A percentile compares a stretch with the other conserved stretches of the same genome.
phyloP scores from a whole-genome alignment of 2,888 invertebrate genomes.

The Shargacucullia verbasci region DNA sequence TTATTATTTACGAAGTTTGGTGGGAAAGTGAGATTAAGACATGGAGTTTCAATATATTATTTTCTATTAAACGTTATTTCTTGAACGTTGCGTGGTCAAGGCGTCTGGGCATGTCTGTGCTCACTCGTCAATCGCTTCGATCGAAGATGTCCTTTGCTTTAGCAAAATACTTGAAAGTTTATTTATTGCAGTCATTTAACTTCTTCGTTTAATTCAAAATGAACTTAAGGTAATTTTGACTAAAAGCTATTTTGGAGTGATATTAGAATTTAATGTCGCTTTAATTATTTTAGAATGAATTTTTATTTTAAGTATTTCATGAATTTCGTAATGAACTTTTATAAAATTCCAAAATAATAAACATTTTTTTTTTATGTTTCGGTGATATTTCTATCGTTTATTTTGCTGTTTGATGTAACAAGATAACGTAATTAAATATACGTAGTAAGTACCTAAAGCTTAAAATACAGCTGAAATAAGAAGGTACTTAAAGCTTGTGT shows the following conservation, averaged over 20 bases:
- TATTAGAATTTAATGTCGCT: background rate
- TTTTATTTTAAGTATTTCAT: too few relatives aligned
- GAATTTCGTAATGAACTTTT: too few relatives aligned
- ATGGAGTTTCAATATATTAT: constrained; percentile 22
- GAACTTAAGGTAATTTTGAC: constrained; percentile 15
- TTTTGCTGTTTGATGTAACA: too few relatives aligned
- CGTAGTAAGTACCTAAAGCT: too few relatives aligned
- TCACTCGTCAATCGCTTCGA: constrained; percentile 60
- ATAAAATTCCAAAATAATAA: too few relatives aligned
- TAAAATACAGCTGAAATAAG: constrained; percentile 10
- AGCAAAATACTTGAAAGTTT: constrained; percentile 39
- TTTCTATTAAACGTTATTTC: constrained; percentile 46
- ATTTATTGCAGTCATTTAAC: constrained; percentile 31
- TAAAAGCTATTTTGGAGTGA: background rate
- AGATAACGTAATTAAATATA: too few relatives aligned
- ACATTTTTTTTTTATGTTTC: too few relatives aligned
- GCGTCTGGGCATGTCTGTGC: constrained; percentile 58
- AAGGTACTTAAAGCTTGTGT: constrained; percentile 23
- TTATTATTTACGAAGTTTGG: background rate
- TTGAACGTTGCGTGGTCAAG: constrained; percentile 51
- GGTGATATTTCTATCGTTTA: too few relatives aligned
- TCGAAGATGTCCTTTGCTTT: constrained; percentile 38
- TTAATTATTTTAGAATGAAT: too few relatives aligned
- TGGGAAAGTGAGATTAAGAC: constrained; percentile 1
- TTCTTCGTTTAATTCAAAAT: constrained; percentile 13